Base-by-base conservation (phyloP, 2,888 invertebrate species). In the Sinohyriopsis cumingii region DNA sequence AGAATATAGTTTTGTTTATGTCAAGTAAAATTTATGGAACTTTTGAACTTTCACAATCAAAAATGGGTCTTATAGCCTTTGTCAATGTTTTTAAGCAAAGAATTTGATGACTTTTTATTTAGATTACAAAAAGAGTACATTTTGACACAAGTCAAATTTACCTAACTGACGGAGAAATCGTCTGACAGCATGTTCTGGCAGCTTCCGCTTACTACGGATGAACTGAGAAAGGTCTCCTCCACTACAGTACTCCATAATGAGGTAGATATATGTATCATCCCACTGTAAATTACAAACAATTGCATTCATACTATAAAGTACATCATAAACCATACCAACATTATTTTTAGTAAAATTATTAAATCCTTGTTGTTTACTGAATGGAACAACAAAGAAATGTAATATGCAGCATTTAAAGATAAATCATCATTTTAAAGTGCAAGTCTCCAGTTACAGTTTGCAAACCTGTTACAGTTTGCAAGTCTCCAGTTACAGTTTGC, bases 161-260 rank as follows among this genome's bases (percentile, higher is more conserved):
- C 90, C 91, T 64, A 96, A 89, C 84, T 96, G 96, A 71, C 95
- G 94, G 15, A 96, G 91, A 86, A 96, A 95, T 81, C 94, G 93
- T 77, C 93, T 92, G 67, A 94, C 94, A n/a, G 93, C 91, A 62
- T 92, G 91, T 77, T 89, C 89, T 20, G 88, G 86, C 33, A 90
- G 66, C 12, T 78, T 80, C 60, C 87, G 75, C 28, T 84, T 84
- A 57, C 81, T 79, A 54, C 92, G 93, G 75, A 96, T 95, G 86
- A 95, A 95, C 54, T 92, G 92, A 0, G 95, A 94, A 15, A 97
- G 90, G 86, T 95, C 95, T 0, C 96, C 96, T 0, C 94, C 95
- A 82, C 94, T 93, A 86, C 96, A 96, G 83, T 93, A 95, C 84
- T 96, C 96, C 93, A 95, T 93, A 67, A 96, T 94, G 20, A 96